Base-by-base conservation (phyloP, 2,113 vertebrate genomes). In the Psittacula cyanocephala region DNA sequence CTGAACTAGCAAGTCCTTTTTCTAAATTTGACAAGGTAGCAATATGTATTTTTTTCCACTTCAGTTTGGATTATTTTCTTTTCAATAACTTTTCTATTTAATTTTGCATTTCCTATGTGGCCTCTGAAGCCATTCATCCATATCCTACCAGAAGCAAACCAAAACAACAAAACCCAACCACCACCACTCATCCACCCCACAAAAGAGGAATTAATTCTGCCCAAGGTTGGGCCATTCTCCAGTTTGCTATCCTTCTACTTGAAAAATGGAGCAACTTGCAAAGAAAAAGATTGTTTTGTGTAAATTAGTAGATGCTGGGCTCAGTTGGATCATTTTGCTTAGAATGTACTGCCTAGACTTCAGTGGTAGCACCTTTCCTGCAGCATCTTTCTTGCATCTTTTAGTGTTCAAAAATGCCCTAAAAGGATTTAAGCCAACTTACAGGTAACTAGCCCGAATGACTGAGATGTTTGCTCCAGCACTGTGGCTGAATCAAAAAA, bases 101-200 rank as follows among this genome's bases (percentile, higher is more conserved):
- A 85, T 64, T 64, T 8, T 7, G 1, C 39, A 5, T 81, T 33
- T 63, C 18, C 7, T 43, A 19, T 25, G 7, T 25, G 27, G 23
- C 10, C 50, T 43, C 43, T 69, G 59, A 86, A 83, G 13, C 12
- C 33, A 52, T 35, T 72, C 4, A 44, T 50, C 44, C 44, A 20
- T 13, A 44, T 41, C 28, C 49, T 27, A 63, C 5, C 18, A 63
- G 37, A 47, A 86, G 7, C 17, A 68, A 64, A 71, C 1, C 7
- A 80, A 76, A 29, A 3, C 7, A 60, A 12, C 13, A 67, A 43
- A 23, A 18, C 5, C 11, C 7, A 77, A 37, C 2, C 13, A 46
- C 11, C 11, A 35, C 7, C 27, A 69, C 25, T 14, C 31, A 1
- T 24, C 23, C 2, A 63, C 4, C 3, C 2, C 13, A 5, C 7